These are phyloP conservation scores for Crenuchus spilurus DNA, from an alignment of 2,797 vertebrate species.

Conservation along the genomic window DNA sequence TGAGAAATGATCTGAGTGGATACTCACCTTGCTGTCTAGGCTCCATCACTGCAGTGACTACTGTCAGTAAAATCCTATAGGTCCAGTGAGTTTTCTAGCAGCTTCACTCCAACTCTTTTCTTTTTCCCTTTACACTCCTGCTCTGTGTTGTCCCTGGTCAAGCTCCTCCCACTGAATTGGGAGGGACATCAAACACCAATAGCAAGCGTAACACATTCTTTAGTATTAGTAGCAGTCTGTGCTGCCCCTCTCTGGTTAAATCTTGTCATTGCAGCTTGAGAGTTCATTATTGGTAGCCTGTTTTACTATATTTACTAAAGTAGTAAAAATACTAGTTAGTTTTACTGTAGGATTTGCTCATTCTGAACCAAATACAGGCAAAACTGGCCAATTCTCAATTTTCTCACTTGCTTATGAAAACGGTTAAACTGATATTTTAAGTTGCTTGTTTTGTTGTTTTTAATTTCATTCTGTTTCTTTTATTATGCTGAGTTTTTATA, in stretches of 20 bases:
- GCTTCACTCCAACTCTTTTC: slow-evolving; percentile 21
- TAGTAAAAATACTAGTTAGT: too few species aligned
- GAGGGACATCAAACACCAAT: background rate
- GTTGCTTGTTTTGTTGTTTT: too few species aligned
- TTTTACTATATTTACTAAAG: too few species aligned
- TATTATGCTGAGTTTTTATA: too few species aligned
- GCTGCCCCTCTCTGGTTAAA: background rate
- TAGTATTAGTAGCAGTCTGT: background rate
- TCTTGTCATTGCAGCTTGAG: background rate
- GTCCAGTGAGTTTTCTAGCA: background rate
- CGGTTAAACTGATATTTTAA: too few species aligned
- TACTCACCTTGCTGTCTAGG: slow-evolving; percentile 76
- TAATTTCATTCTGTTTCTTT: too few species aligned
- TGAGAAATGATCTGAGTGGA: too few species aligned
- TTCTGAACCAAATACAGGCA: too few species aligned
- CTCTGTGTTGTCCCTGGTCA: background rate
- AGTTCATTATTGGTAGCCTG: too few species aligned
- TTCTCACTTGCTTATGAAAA: too few species aligned
- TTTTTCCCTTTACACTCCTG: slow-evolving; percentile 23
- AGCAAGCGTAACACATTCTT: background rate
- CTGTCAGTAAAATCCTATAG: slow-evolving; percentile 20
- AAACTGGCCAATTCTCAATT: too few species aligned
- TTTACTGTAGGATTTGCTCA: too few species aligned
- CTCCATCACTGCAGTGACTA: slow-evolving; percentile 68
- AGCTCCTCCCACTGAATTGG: background rate